phyloP scores from a whole-genome alignment of 2,888 invertebrate species.

The Spilosoma lubricipeda region DNA sequence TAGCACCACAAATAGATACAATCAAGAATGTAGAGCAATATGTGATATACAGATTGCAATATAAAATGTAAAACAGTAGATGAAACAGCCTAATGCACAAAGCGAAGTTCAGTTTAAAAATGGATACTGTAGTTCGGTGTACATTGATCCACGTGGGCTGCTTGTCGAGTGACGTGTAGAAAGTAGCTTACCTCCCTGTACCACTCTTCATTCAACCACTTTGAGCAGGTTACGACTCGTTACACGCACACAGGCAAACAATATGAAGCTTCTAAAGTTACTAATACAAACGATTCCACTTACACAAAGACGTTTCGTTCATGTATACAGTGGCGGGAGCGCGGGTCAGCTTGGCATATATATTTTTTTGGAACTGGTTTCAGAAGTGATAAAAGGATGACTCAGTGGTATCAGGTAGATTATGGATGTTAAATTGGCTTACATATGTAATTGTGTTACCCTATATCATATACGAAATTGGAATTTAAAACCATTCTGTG shows the following conservation, averaged over 20 bases:
- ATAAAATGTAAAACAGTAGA: conserved; percentile 13
- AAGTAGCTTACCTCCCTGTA: conserved; percentile 83
- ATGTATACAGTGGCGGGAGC: conserved; percentile 64
- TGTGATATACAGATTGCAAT: conserved; percentile 11
- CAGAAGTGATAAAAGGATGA: conserved; percentile 78
- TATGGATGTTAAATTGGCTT: conserved; percentile 27
- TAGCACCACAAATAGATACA: conserved; percentile 13
- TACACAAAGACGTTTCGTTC: conserved; percentile 53
- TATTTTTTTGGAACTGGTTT: conserved; percentile 78
- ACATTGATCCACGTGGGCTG: conserved; percentile 67
- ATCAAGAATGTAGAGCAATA: conserved; percentile 23
- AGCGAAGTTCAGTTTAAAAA: conserved; percentile 31
- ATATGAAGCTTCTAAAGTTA: conserved; percentile 50
- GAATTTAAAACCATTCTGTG: not conserved
- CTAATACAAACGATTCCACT: conserved; percentile 52
- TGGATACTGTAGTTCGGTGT: conserved; percentile 59
- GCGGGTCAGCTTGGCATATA: conserved; percentile 77
- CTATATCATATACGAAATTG: not conserved
- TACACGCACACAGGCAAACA: conserved; percentile 66
- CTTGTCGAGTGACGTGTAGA: conserved; percentile 73
- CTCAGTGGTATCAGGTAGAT: conserved; percentile 63
- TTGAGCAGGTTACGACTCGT: conserved; percentile 81
- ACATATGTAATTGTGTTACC: conserved; percentile 21
- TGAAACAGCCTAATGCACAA: conserved; percentile 18
- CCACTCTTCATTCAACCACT: conserved; percentile 83